phyloP scores from a whole-genome alignment of 1,140 invertebrate genomes.

The Trachymyrmex cornetzi region DNA sequence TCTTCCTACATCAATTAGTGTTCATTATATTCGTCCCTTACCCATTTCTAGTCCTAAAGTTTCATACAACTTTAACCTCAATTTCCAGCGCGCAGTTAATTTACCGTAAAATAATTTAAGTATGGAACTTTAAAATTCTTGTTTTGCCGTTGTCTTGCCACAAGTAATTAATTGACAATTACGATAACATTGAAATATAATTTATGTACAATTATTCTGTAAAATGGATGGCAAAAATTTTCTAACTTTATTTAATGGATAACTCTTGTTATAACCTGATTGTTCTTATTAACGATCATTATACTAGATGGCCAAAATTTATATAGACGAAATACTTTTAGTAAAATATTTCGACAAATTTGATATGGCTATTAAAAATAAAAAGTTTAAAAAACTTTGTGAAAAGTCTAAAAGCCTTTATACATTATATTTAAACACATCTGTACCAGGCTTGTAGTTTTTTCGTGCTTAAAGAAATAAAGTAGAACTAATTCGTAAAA shows the following conservation, averaged over 20 bases:
- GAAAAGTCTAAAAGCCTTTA: not conserved
- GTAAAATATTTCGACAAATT: not conserved
- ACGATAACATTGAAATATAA: not conserved
- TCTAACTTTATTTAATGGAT: not conserved
- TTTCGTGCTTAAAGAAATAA: not conserved
- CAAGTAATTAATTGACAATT: constrained; percentile 5
- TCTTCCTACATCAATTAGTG: constrained; percentile 53
- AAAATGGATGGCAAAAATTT: not conserved
- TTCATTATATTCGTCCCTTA: constrained; percentile 13
- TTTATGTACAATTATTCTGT: not conserved
- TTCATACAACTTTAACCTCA: constrained; percentile 5
- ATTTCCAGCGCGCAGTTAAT: constrained; percentile 25
- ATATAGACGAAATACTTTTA: not conserved
- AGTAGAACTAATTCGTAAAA: not conserved
- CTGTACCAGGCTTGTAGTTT: not conserved
- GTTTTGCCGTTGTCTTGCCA: not conserved
- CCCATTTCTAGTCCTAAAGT: constrained; percentile 19
- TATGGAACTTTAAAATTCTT: constrained; percentile 39
- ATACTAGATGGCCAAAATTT: not conserved
- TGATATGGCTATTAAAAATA: not conserved
- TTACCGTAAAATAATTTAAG: constrained; percentile 54
- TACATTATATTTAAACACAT: not conserved
- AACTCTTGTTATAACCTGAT: not conserved
- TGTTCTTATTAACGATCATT: not conserved
- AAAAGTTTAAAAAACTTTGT: not conserved